Conservation (phyloP, 2,797 vertebrate genomes). For the Danio choprae region DNA sequence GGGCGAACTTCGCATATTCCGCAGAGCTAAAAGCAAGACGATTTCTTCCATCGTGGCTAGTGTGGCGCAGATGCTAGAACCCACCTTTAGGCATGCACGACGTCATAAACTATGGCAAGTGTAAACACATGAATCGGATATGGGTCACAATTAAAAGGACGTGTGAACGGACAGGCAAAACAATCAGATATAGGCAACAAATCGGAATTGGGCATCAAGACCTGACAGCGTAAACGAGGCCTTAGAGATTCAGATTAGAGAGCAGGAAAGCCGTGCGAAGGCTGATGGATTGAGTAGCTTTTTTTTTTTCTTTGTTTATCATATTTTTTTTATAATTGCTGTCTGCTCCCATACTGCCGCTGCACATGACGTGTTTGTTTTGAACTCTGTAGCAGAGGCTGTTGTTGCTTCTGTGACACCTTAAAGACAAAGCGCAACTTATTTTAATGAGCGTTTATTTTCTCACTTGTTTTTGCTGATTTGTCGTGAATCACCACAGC, state of each 20-base stretch:
- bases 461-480: slow-evolving; percentile 24
- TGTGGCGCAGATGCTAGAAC: too few relatives aligned
- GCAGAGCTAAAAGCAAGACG: too few relatives aligned
- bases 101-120: too few relatives aligned
- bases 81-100: too few relatives aligned
- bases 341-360: background rate
- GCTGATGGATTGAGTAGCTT: background rate
- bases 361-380: background rate
- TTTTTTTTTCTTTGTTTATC: background rate
- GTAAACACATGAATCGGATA: too few relatives aligned
- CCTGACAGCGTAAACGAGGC: too few relatives aligned
- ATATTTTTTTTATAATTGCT: slow-evolving; percentile 20
- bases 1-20: too few relatives aligned
- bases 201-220: too few relatives aligned
- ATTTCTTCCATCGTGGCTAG: too few relatives aligned
- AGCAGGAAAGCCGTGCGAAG: slow-evolving; percentile 2
- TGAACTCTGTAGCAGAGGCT: background rate
- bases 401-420: slow-evolving; percentile 13
- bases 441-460: slow-evolving; percentile 37
- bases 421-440: slow-evolving; percentile 6
- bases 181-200: too few relatives aligned
- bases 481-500: background rate
- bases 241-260: slow-evolving; percentile 25
- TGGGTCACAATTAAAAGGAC: too few relatives aligned
- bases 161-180: too few relatives aligned